Evolutionary conservation across 2,888 invertebrate species (phyloP).

Genomic region (Cremastobaeus sp.): DNA sequence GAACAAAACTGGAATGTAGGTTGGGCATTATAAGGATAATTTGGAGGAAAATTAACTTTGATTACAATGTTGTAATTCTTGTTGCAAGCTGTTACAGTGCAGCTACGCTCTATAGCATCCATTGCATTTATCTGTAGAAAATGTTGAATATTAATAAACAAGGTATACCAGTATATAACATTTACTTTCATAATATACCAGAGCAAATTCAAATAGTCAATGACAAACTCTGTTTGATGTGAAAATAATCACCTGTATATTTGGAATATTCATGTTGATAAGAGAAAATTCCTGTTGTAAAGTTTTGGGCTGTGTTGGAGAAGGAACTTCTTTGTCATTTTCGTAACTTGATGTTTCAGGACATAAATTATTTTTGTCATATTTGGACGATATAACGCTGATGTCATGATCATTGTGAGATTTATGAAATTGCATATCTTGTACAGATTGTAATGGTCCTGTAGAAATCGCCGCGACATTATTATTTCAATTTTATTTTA

Average conservation of each 20-base stretch:
- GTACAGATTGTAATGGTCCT: constrained; percentile 74
- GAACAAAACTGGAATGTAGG: constrained; percentile 84
- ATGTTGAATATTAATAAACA: not conserved
- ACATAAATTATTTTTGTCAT: constrained; percentile 63
- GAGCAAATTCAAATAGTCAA: too few species aligned
- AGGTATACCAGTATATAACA: too few species aligned
- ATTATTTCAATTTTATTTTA: too few species aligned
- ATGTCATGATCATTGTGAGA: constrained; percentile 72
- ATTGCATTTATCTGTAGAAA: constrained; percentile 77
- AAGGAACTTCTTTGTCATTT: constrained; percentile 71
- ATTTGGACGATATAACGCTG: constrained; percentile 69
- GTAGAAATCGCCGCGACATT: too few species aligned
- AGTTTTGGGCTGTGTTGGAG: constrained; percentile 80
- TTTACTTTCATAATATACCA: too few species aligned
- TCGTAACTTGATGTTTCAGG: constrained; percentile 68
- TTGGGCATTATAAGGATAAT: constrained; percentile 85
- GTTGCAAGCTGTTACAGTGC: constrained; percentile 81
- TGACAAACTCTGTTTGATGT: too few species aligned
- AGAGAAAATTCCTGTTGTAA: constrained; percentile 88
- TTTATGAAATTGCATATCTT: constrained; percentile 73
- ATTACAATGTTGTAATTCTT: constrained; percentile 81
- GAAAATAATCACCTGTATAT: constrained; percentile 84
- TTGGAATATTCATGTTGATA: constrained; percentile 86
- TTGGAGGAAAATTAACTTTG: constrained; percentile 85
- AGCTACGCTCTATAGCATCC: constrained; percentile 81